Percentiles rank a stretch among this genome's conserved stretches.
phyloP scores from a whole-genome alignment of 2,888 invertebrate genomes.

The Coecobrya sp. region DNA sequence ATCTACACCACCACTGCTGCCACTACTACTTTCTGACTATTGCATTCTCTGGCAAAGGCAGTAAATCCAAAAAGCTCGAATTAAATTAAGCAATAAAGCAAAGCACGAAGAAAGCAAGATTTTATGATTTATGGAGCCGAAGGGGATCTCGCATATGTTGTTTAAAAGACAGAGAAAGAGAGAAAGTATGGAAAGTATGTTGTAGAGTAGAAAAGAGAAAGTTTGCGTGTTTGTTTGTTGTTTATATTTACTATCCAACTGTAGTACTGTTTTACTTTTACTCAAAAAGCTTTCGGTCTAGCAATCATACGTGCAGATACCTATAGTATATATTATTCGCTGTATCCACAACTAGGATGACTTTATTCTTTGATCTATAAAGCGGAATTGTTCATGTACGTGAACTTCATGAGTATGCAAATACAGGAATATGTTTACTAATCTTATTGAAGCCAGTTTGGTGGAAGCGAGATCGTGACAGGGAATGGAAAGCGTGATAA shows the following conservation, averaged over 20 bases:
- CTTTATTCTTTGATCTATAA: conserved; percentile 20
- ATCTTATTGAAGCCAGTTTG: conserved; percentile 11
- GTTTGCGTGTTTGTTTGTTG: conserved; percentile 18
- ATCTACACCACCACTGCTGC: conserved; percentile 18
- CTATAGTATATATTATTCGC: not conserved
- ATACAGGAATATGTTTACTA: not conserved
- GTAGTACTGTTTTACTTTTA: not conserved
- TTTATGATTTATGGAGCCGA: conserved; percentile 72
- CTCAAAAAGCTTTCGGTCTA: not conserved
- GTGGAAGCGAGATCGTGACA: conserved; percentile 10
- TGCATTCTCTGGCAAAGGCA: conserved; percentile 29
- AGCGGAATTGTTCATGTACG: conserved; percentile 19
- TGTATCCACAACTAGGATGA: not conserved
- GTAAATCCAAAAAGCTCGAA: conserved; percentile 65
- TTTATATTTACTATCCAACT: not conserved
- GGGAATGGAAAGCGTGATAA: conserved; percentile 14
- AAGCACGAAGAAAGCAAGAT: conserved; percentile 47
- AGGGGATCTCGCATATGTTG: conserved; percentile 63
- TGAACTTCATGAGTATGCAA: conserved; percentile 41
- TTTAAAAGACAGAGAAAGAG: not conserved
- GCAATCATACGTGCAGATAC: not conserved
- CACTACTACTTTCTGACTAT: not conserved
- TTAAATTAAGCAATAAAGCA: conserved; percentile 70
- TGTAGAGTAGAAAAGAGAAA: conserved; percentile 1
- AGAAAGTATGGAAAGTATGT: conserved; percentile 46